These are phyloP conservation scores for Drepana arcuata DNA, from an alignment of 1,140 invertebrate species.

Conservation along the genomic window DNA sequence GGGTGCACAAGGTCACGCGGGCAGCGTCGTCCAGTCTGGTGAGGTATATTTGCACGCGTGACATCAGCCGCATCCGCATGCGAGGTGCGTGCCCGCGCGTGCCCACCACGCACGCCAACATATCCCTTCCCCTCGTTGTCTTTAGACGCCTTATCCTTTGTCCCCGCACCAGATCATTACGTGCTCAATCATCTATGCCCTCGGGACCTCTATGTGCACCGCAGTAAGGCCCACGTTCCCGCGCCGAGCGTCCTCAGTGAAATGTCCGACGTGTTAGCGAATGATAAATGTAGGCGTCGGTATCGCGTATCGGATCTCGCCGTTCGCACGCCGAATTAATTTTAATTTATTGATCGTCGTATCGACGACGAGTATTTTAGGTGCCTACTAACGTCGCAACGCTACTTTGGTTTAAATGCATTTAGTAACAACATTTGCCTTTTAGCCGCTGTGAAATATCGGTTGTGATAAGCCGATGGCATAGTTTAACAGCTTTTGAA, in stretches of 20 bases:
- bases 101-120: conserved; percentile 33
- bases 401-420: conserved; percentile 31
- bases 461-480: no score
- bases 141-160: conserved; percentile 61
- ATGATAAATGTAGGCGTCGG: conserved; percentile 70
- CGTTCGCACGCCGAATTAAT: conserved; percentile 71
- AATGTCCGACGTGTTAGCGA: conserved; percentile 67
- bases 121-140: conserved; percentile 54
- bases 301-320: conserved; percentile 66
- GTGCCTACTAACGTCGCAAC: conserved; percentile 47
- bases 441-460: conserved; percentile 17
- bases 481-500: no score
- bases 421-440: conserved; percentile 20
- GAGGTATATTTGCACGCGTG: conserved; percentile 32
- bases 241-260: conserved; percentile 37
- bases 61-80: conserved; percentile 44
- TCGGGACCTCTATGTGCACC: conserved; percentile 28
- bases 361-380: conserved; percentile 61
- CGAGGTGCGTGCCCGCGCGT: conserved; percentile 30
- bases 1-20: conserved; percentile 30
- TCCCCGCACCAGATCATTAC: conserved; percentile 46
- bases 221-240: conserved; percentile 41
- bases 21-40: conserved; percentile 52
- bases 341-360: conserved; percentile 70
- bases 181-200: conserved; percentile 32